phyloP scores from a whole-genome alignment of 2,797 vertebrate genomes.

The Hemitrygon akajei region DNA sequence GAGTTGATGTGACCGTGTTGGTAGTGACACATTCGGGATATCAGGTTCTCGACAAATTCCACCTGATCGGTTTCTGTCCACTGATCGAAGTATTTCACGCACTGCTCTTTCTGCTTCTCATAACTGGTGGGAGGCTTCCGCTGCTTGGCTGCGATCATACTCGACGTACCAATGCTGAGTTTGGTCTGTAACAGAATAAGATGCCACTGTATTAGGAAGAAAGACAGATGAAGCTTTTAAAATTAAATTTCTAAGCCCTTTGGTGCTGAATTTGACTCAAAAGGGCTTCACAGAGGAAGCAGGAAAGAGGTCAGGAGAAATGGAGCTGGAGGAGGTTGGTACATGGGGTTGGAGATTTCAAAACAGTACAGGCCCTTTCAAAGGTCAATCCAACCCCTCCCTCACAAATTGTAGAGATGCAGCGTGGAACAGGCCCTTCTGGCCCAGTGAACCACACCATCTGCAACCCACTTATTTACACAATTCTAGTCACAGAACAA shows the following conservation, averaged over 20 bases:
- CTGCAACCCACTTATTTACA: too few species aligned
- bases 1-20: constrained; percentile 35
- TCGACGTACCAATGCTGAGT: background rate
- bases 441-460: too few species aligned
- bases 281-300: too few species aligned
- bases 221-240: too few species aligned
- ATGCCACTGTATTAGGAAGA: background rate
- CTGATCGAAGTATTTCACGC: constrained; percentile 34
- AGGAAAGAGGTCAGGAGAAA: background rate
- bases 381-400: too few species aligned
- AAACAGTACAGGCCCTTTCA: too few species aligned
- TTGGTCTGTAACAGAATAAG: constrained; percentile 14
- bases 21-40: constrained; percentile 35
- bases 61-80: constrained; percentile 33
- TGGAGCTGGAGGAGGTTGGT: background rate
- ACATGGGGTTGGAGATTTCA: too few species aligned
- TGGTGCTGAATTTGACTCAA: too few species aligned
- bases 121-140: background rate
- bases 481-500: too few species aligned
- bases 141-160: background rate
- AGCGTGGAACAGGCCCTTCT: too few species aligned
- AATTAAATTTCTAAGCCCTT: too few species aligned
- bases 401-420: too few species aligned
- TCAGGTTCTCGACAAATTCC: constrained; percentile 35
- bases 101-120: constrained; percentile 34